Base-by-base conservation (phyloP, 2,113 vertebrate genomes). In the Osmerus mordax region DNA sequence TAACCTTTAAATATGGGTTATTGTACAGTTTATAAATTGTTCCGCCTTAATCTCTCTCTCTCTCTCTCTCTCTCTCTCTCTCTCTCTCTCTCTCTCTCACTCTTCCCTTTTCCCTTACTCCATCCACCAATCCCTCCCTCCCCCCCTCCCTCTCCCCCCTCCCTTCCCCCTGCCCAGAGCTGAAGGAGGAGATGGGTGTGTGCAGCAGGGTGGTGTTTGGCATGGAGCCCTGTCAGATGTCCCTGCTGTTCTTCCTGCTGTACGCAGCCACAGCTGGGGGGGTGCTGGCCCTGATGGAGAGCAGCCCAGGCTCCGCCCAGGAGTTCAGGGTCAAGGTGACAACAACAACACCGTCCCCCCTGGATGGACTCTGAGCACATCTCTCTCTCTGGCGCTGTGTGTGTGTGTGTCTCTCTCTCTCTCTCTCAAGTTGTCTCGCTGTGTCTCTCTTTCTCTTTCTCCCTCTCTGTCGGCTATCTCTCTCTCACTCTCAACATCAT, bases 291-390 rank as follows among this genome's bases (percentile, higher is more conserved):
- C 83, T 92, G 28, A 71, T 92, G 78, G 91, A 91, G 77, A 84
- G 68, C 73, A 77, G 83, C 13, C 81, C 84, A 3, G 91, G 91
- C 12, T 78, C 82, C 7, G 90, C 86, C 91, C n/a, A 91, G 70
- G 90, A 92, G 82, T 70, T 88, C 11, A 90, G 78, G 64, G 83
- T 93, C 74, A 91, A 90, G 90, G 91, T 92, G 73, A 21, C n/a
- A 8, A 47, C 7, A 2, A 47, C 41, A 47, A 0, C 29, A 2
- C 55, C 55, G 2, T 2, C 15, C 55, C 15, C 55, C 16, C 15
- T 15, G 14, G 29, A 64, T 18, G 29, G 28, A 7, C 18, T n/a
- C 4, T 41, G 18, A 36, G 32, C 15, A 18, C 28, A 19, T 23
- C 21, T 23, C 21, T 23, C 21, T 23, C 21, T 23, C 21, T 23